A percentile compares a stretch with the other conserved stretches of the same genome.
Evolutionary conservation across 92 coral and sea anemone genomes (phyloP).

Genomic region (Zoanthus sansibaricus): DNA sequence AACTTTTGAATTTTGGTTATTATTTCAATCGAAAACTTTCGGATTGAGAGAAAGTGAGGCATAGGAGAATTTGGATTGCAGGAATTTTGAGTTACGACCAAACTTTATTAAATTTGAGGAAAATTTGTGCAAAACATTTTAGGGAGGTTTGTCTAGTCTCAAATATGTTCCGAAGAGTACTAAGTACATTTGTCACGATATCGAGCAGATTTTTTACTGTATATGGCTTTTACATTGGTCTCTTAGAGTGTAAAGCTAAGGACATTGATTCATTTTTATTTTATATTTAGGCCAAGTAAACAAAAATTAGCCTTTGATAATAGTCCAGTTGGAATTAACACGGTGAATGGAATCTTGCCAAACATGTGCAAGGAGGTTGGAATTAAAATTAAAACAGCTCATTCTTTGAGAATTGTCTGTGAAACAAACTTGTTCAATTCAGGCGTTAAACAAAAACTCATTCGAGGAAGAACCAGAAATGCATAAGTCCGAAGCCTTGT

Average conservation of each 20-base stretch:
- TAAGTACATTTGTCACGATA: slow-evolving; percentile 59
- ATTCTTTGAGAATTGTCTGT: slow-evolving; percentile 62
- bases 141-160: slow-evolving; percentile 44
- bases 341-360: slow-evolving; percentile 63
- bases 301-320: slow-evolving; percentile 58
- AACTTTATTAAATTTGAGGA: slow-evolving; percentile 70
- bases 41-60: slow-evolving; percentile 57
- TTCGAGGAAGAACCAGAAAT: slow-evolving; percentile 33
- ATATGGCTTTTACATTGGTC: slow-evolving; percentile 58
- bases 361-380: slow-evolving; percentile 37
- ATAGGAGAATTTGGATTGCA: slow-evolving; percentile 58
- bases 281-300: slow-evolving; percentile 43
- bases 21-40: slow-evolving; percentile 55
- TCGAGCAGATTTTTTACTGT: slow-evolving; percentile 49
- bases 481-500: slow-evolving; percentile 65
- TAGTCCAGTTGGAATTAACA: slow-evolving; percentile 61
- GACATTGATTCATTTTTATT: slow-evolving; percentile 48
- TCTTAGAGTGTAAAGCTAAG: slow-evolving; percentile 49
- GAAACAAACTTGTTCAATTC: slow-evolving; percentile 63
- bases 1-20: slow-evolving; percentile 51
- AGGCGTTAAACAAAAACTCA: slow-evolving; percentile 44
- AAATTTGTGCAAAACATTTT: slow-evolving; percentile 65
- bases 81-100: slow-evolving; percentile 56
- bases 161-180: slow-evolving; percentile 7
- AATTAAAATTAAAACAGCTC: slow-evolving; percentile 36